Evolutionary conservation across 2,797 vertebrate genomes (phyloP).

Genomic region (Pseudochaenichthys georgianus): DNA sequence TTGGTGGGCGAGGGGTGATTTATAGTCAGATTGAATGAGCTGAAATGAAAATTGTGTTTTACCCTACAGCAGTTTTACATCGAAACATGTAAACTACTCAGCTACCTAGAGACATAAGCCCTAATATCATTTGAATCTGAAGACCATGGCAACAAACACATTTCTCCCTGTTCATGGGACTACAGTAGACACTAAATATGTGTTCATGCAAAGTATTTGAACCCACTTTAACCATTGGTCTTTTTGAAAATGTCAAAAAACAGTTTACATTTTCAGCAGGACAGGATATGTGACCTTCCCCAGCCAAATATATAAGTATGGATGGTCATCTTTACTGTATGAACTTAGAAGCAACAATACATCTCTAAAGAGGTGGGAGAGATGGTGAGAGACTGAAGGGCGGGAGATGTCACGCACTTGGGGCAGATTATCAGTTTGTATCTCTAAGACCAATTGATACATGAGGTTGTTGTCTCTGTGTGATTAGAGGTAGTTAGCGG

Average conservation of each 20-base stretch:
- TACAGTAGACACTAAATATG: neutral
- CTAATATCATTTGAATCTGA: constrained; percentile 35
- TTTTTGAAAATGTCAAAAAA: constrained; percentile 38
- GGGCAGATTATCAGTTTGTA: constrained; percentile 10
- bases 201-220: constrained; percentile 45
- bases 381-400: neutral
- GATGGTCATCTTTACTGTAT: constrained; percentile 32
- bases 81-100: constrained; percentile 12
- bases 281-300: constrained; percentile 43
- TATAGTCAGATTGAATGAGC: constrained; percentile 40
- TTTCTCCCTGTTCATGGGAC: neutral
- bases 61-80: constrained; percentile 22
- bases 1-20: constrained; percentile 16
- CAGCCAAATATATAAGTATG: constrained; percentile 15
- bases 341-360: constrained; percentile 33
- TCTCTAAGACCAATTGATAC: neutral
- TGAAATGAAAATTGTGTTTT: constrained; percentile 17
- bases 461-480: neutral
- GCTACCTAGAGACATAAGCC: constrained; percentile 21
- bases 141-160: constrained; percentile 1
- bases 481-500: constrained; percentile 4
- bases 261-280: constrained; percentile 31
- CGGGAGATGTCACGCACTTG: neutral
- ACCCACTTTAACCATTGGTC: constrained; percentile 24
- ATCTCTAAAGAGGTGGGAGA: neutral